Evolutionary conservation across 2,888 invertebrate genomes (phyloP).

Genomic region (Microctonus brassicae): DNA sequence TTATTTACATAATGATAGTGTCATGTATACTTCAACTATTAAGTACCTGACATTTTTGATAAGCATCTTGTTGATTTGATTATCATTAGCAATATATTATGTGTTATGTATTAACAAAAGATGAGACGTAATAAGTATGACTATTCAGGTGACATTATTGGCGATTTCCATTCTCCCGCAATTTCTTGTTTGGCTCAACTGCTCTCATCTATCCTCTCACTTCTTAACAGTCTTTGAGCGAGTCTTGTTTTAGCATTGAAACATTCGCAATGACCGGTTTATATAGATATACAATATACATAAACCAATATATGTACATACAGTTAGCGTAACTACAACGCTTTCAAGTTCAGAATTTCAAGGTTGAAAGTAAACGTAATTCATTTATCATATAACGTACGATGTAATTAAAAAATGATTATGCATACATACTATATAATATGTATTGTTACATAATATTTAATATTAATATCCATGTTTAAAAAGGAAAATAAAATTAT

Average conservation of each 20-base stretch:
- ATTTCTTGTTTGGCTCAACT: background rate
- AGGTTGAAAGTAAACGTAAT: constrained; percentile 5
- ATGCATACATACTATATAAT: background rate
- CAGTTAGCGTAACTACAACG: background rate
- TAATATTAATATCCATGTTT: background rate
- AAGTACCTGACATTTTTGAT: background rate
- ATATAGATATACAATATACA: background rate
- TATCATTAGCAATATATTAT: background rate
- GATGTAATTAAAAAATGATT: background rate
- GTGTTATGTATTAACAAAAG: background rate
- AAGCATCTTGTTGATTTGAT: background rate
- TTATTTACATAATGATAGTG: background rate
- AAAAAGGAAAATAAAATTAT: too few relatives aligned
- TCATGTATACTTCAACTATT: background rate
- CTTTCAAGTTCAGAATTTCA: constrained; percentile 2
- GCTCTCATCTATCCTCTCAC: background rate
- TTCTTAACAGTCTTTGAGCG: background rate
- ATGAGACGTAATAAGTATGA: background rate
- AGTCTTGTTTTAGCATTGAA: background rate
- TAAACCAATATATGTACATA: background rate
- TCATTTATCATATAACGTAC: background rate
- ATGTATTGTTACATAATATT: background rate
- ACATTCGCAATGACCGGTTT: background rate
- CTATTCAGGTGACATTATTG: background rate
- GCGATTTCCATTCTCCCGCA: background rate